Conservation (phyloP, 1,140 invertebrate species). For the Geopemphigus sp. region DNA sequence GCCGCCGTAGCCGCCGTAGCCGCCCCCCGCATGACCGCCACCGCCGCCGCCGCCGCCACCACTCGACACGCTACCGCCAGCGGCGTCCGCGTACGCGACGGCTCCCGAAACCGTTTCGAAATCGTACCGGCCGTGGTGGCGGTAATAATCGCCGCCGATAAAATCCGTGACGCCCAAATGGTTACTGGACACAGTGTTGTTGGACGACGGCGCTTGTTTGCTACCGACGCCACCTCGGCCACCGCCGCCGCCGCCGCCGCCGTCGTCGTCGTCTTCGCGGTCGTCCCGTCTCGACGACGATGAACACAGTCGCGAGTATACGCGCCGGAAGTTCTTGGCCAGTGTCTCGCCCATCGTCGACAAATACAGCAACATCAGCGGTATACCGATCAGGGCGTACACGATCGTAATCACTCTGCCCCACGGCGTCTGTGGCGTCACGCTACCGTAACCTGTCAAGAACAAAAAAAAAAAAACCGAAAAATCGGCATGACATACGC, state of each 20-base stretch:
- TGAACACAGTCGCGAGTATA: constrained; percentile 53
- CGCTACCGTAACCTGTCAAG: constrained; percentile 82
- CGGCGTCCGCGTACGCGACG: neutral
- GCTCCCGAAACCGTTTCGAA: constrained; percentile 28
- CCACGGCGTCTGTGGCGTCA: constrained; percentile 84
- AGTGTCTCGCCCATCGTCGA: constrained; percentile 79
- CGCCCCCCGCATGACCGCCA: neutral
- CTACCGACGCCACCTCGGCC: constrained; percentile 53
- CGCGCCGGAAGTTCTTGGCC: constrained; percentile 56
- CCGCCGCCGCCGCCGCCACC: neutral
- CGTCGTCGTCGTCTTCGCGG: neutral
- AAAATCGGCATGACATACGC: no score
- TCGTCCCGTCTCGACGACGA: constrained; percentile 50
- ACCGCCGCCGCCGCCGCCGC: constrained; percentile 50
- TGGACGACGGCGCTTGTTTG: constrained; percentile 52
- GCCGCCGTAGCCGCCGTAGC: neutral
- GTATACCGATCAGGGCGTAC: constrained; percentile 86
- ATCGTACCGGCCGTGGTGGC: constrained; percentile 14
- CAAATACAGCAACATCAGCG: constrained; percentile 84
- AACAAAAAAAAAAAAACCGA: neutral
- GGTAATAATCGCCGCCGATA: neutral
- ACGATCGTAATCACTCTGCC: constrained; percentile 80
- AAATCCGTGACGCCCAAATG: constrained; percentile 54
- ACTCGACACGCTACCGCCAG: neutral
- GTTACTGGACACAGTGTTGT: constrained; percentile 55